Evolutionary conservation across 2,113 vertebrate genomes (phyloP), one percentile per base, ranked within the genome.

Genomic region (Anseranas semipalmata): DNA sequence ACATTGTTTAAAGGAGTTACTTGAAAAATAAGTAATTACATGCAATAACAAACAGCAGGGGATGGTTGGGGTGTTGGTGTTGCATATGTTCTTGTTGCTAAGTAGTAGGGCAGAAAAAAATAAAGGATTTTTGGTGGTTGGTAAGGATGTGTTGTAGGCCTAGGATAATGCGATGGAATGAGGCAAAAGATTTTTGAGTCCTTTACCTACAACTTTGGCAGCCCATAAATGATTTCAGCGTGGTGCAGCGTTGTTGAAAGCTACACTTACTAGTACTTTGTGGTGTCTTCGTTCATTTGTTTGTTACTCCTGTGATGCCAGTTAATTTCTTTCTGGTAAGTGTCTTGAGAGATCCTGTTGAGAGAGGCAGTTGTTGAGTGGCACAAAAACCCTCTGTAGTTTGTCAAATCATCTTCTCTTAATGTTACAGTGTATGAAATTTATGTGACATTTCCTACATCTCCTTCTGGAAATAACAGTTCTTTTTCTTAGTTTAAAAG

Each of bases 341-440:
- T 70, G 15, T 89, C 39, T 63, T 68, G 83, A 27, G 72, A 86
- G 32, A 74, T 85, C 30, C 56, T 89, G 18, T 2, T 83, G 63
- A 81, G 85, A 90, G 82, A 81, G 52, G 46, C 37, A 41, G 43
- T 43, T 90, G 39, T 43, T 87, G 70, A 93, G 68, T 45, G 81
- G 80, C 53, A 94, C 35, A 89, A 59, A 92, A 89, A 75, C 43
- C 68, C 30, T 90, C 65, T 85, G 60, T 77, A 71, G 60, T 72
- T 85, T 84, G 55, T 78, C 82, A 93, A 35, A 77, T 67, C 19
- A 77, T 80, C 75, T 71, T 66, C 35, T 90, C 50, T 62, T 68
- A 83, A 13, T 45, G 27, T 65, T 79, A 9, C 46, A 14, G 21
- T 55, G 3, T 50, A 72, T 73, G 41, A 81, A 92, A 80, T 74